phyloP scores from a whole-genome alignment of 2,888 invertebrate species.

The Rhogogaster chlorosoma region DNA sequence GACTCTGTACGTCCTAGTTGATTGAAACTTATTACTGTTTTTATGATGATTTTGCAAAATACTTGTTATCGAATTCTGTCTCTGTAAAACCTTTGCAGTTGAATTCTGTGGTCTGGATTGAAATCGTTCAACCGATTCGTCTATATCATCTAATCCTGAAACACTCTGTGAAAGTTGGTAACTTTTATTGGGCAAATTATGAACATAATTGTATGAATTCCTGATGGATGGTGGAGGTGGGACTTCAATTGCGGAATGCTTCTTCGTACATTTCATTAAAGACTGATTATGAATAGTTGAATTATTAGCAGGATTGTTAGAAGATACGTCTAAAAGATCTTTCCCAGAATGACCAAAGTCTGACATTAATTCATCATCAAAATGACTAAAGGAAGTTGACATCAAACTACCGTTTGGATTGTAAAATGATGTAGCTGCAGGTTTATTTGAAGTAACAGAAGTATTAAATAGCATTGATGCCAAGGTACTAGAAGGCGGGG shows the following conservation, averaged over 20 bases:
- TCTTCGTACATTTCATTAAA: conserved; percentile 54
- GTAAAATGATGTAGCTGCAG: conserved; percentile 59
- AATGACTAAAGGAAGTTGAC: conserved; percentile 68
- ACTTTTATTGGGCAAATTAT: conserved; percentile 72
- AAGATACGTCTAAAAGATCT: not conserved
- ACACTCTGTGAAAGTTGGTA: conserved; percentile 68
- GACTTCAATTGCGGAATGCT: conserved; percentile 64
- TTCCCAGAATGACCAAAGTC: conserved; percentile 31
- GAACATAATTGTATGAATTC: conserved; percentile 71
- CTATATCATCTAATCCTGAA: conserved; percentile 68
- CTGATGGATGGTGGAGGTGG: conserved; percentile 71
- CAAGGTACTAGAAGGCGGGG: conserved; percentile 48
- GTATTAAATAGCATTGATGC: conserved; percentile 48
- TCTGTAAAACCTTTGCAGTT: conserved; percentile 64
- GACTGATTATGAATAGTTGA: conserved; percentile 25
- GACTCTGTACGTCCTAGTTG: conserved; percentile 69
- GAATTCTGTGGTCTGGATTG: conserved; percentile 57
- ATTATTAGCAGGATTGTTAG: conserved; percentile 18
- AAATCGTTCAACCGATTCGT: conserved; percentile 66
- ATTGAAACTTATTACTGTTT: conserved; percentile 65
- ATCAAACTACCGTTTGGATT: conserved; percentile 66
- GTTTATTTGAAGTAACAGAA: conserved; percentile 30
- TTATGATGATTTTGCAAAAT: conserved; percentile 70
- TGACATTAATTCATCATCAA: conserved; percentile 59
- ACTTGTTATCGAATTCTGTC: conserved; percentile 71